phyloP scores from a whole-genome alignment of 1,140 invertebrate species.

The Zaprionus ornatus region DNA sequence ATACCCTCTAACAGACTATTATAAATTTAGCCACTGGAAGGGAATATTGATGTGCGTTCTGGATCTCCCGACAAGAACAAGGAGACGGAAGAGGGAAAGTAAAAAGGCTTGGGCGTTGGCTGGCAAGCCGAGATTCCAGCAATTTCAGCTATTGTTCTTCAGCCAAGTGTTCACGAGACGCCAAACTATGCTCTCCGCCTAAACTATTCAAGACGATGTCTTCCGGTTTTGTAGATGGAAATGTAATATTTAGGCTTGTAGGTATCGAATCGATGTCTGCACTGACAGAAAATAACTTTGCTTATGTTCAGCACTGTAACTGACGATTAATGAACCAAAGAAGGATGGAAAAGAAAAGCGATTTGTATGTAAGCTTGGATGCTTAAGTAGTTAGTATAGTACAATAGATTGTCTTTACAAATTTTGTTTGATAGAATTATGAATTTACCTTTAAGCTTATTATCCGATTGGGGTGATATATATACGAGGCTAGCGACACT shows the following conservation, averaged over 20 bases:
- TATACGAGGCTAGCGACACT: constrained; percentile 47
- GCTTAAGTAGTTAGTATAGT: too few relatives aligned
- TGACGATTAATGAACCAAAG: background rate
- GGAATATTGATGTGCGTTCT: background rate
- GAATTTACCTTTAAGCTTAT: constrained; percentile 68
- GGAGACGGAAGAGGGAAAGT: background rate
- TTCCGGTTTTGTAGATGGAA: background rate
- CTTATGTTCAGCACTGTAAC: background rate
- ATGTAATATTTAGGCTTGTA: background rate
- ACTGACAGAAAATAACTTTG: background rate
- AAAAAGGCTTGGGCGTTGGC: background rate
- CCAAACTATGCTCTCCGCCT: background rate
- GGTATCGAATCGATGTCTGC: background rate
- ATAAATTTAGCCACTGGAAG: background rate
- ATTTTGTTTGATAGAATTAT: background rate
- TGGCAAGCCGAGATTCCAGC: background rate
- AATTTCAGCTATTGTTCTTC: background rate
- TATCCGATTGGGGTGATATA: constrained; percentile 53
- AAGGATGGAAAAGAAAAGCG: background rate
- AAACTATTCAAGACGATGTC: background rate
- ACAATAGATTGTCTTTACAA: too few relatives aligned
- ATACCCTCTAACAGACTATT: too few relatives aligned
- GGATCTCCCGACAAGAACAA: background rate
- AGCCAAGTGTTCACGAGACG: background rate
- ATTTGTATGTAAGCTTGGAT: too few relatives aligned